Base-by-base conservation (phyloP, 2,888 invertebrate genomes). In the Panzeria rudis region DNA sequence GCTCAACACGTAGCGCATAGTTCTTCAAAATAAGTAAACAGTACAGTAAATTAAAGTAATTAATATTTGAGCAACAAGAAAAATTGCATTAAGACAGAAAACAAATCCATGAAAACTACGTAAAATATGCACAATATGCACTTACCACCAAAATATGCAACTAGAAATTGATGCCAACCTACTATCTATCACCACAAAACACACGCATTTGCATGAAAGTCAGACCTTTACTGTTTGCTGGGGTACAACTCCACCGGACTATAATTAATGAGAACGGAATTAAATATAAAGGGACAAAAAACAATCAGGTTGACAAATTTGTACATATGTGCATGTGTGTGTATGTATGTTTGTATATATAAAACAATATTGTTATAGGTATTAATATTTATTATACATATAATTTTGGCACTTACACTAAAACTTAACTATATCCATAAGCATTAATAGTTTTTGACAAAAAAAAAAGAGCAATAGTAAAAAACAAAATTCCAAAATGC, bases 31-130 rank as follows among this genome's bases (percentile, higher is more conserved):
- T 1, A 25, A 73, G 17, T 23, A 13, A 29, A 20, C 32, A 29
- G 20, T 61, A 20, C 52, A 23, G 44, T 41, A 50, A 56, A n/a
- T n/a, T n/a, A n/a, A 66, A 47, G 41, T 8, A 66, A 76, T 56
- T 76, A 76, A 76, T 76, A 76, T 54, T 76, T 56, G 9, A 76
- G 35, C 11, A 54, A 32, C 20, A 64, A 75, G 9, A 32, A 64
- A 61, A 52, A 38, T 54, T 41, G 5, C 29, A 52, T 29, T n/a
- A 20, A 62, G 13, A 61, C 15, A 32, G 5, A 73, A 54, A 75
- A 54, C 17, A 41, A 52, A 52, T 38, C 20, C 32, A 54, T 20
- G 52, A 47, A 44, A 20, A 29, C 5, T 64, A 29, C n/a, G n/a
- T n/a, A n/a, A n/a, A n/a, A n/a, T n/a, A n/a, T n/a, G n/a, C n/a